A percentile compares a stretch with the other conserved stretches of the same genome.
Evolutionary conservation across 2,888 invertebrate species (phyloP).

Genomic region (Heteromurus nitidus): DNA sequence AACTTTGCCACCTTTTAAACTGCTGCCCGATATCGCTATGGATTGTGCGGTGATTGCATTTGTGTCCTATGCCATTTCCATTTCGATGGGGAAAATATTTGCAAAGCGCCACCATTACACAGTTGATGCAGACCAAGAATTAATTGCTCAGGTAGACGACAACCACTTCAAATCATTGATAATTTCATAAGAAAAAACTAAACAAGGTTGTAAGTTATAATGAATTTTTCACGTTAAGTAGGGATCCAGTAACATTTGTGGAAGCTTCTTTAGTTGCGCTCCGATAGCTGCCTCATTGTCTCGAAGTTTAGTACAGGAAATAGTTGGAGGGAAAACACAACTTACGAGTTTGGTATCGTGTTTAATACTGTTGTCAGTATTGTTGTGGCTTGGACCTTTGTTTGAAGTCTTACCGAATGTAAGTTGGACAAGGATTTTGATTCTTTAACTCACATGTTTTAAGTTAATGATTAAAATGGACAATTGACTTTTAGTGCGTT

Average conservation of each 20-base stretch:
- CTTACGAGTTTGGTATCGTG: slow-evolving; percentile 88
- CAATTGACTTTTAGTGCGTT: slow-evolving; percentile 79
- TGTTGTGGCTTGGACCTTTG: slow-evolving; percentile 91
- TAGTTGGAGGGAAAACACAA: slow-evolving; percentile 91
- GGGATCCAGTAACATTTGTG: slow-evolving; percentile 83
- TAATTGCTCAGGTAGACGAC: slow-evolving; percentile 82
- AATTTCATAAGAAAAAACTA: no score
- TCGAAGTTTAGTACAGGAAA: slow-evolving; percentile 75
- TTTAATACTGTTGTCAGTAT: slow-evolving; percentile 83
- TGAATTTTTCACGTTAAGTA: no score
- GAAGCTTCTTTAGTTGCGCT: slow-evolving; percentile 75
- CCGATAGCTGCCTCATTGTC: slow-evolving; percentile 81
- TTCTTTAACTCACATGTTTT: neutral
- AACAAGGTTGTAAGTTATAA: no score
- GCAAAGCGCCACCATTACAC: slow-evolving; percentile 83
- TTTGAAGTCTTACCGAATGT: slow-evolving; percentile 89
- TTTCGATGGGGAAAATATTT: slow-evolving; percentile 86
- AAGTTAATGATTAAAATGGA: neutral
- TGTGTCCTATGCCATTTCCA: slow-evolving; percentile 84
- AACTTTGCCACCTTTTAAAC: slow-evolving; percentile 78
- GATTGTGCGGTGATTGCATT: slow-evolving; percentile 83
- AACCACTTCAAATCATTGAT: no score
- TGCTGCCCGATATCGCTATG: slow-evolving; percentile 74
- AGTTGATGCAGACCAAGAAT: slow-evolving; percentile 84
- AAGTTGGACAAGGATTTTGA: no score